Percentiles rank a stretch among this genome's conserved stretches.
phyloP scores from a whole-genome alignment of 2,888 invertebrate species.

The Cremastinae sp. region DNA sequence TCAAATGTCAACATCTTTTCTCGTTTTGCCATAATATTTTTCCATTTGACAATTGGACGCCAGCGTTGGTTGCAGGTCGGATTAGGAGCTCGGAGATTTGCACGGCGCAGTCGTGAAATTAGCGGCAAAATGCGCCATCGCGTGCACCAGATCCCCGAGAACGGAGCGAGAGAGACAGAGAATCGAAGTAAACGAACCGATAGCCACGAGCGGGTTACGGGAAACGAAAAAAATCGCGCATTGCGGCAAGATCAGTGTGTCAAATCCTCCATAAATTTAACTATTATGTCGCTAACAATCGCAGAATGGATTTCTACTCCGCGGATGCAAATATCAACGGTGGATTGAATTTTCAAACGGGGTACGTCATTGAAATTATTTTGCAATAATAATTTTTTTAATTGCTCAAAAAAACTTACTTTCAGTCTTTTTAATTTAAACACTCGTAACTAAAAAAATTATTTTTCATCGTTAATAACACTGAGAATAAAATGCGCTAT shows the following conservation, averaged over 20 bases:
- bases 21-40: slow-evolving; percentile 14
- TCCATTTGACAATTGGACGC: background rate
- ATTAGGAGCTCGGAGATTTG: background rate
- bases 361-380: slow-evolving; percentile 25
- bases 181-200: slow-evolving; percentile 30
- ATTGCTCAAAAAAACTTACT: background rate
- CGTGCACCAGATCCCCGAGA: slow-evolving; percentile 28
- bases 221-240: slow-evolving; percentile 50
- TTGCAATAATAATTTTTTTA: background rate
- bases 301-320: slow-evolving; percentile 25
- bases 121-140: slow-evolving; percentile 57
- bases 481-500: no score
- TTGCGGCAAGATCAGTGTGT: slow-evolving; percentile 43
- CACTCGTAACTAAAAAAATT: no score
- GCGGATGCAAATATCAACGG: slow-evolving; percentile 10
- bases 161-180: background rate
- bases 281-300: slow-evolving; percentile 24
- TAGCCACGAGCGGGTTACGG: slow-evolving; percentile 9
- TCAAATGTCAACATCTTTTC: background rate
- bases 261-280: background rate
- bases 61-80: background rate
- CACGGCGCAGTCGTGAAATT: slow-evolving; percentile 57
- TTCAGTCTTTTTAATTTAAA: no score
- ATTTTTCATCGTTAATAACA: no score
- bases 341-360: slow-evolving; percentile 41